Conservation (phyloP, 2,888 invertebrate genomes). For the Saturnia pavonia region DNA sequence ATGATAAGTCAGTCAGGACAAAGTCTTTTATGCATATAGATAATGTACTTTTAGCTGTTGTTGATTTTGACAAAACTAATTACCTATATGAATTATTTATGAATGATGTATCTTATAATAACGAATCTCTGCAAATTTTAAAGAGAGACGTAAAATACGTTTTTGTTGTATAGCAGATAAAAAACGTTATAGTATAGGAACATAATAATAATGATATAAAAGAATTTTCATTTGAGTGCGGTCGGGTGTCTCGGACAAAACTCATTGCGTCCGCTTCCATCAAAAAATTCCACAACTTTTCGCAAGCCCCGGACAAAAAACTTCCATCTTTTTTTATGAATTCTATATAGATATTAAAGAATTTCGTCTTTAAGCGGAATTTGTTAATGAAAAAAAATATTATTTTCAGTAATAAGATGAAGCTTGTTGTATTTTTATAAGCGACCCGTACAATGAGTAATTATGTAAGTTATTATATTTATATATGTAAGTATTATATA, state of each 20-base stretch:
- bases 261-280: slow-evolving; percentile 56
- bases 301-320: slow-evolving; percentile 59
- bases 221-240: slow-evolving; percentile 74
- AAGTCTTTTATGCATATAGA: too few relatives aligned
- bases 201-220: slow-evolving; percentile 68
- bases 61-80: too few relatives aligned
- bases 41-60: too few relatives aligned
- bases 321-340: slow-evolving; percentile 42
- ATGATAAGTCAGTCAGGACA: too few relatives aligned
- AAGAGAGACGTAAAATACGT: background rate
- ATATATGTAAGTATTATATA: too few relatives aligned
- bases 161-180: slow-evolving; percentile 41
- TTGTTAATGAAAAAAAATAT: background rate
- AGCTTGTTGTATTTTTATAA: background rate
- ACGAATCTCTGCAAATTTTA: background rate
- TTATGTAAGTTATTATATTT: too few relatives aligned
- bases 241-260: slow-evolving; percentile 48
- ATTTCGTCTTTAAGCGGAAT: slow-evolving; percentile 15
- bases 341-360: slow-evolving; percentile 38
- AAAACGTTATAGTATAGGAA: slow-evolving; percentile 47
- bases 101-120: too few relatives aligned
- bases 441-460: background rate
- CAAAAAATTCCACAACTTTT: slow-evolving; percentile 73
- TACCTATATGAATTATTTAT: too few relatives aligned
- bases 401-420: background rate